These are phyloP conservation scores for Phymastichus coffea DNA, from an alignment of 1,140 invertebrate genomes.

Conservation along the genomic window DNA sequence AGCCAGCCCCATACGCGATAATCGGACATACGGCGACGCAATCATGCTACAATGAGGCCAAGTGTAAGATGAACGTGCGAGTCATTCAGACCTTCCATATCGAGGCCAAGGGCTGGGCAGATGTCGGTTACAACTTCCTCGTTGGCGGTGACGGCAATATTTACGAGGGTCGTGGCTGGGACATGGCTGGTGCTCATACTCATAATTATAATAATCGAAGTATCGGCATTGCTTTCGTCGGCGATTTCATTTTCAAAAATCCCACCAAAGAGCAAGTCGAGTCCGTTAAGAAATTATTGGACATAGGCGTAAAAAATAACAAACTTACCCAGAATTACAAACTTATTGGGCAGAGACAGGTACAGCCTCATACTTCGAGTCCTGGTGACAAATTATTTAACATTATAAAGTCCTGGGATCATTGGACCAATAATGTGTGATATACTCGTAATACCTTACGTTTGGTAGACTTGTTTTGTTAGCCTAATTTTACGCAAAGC, in stretches of 20 bases:
- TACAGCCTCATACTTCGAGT: slow-evolving; percentile 65
- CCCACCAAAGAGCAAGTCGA: slow-evolving; percentile 63
- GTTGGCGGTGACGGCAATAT: slow-evolving; percentile 72
- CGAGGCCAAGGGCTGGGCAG: slow-evolving; percentile 65
- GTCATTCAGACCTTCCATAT: slow-evolving; percentile 74
- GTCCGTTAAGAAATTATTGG: slow-evolving; percentile 60
- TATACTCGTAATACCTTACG: background rate
- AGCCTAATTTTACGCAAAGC: background rate
- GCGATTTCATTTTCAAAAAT: slow-evolving; percentile 51
- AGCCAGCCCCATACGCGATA: slow-evolving; percentile 72
- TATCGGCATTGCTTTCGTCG: slow-evolving; percentile 71
- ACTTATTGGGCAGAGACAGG: slow-evolving; percentile 67
- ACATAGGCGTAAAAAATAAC: slow-evolving; percentile 60
- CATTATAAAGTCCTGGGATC: slow-evolving; percentile 64
- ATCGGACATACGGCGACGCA: slow-evolving; percentile 70
- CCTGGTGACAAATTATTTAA: slow-evolving; percentile 64
- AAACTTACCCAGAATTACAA: slow-evolving; percentile 63
- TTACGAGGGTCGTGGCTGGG: slow-evolving; percentile 75
- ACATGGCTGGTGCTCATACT: slow-evolving; percentile 68
- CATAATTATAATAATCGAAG: slow-evolving; percentile 68
- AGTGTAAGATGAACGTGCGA: slow-evolving; percentile 58
- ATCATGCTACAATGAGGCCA: slow-evolving; percentile 57
- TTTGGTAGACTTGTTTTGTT: background rate
- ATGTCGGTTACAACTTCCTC: slow-evolving; percentile 19
- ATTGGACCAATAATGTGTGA: slow-evolving; percentile 51